Conservation (phyloP, 2,797 vertebrate species). For the Chanos chanos region DNA sequence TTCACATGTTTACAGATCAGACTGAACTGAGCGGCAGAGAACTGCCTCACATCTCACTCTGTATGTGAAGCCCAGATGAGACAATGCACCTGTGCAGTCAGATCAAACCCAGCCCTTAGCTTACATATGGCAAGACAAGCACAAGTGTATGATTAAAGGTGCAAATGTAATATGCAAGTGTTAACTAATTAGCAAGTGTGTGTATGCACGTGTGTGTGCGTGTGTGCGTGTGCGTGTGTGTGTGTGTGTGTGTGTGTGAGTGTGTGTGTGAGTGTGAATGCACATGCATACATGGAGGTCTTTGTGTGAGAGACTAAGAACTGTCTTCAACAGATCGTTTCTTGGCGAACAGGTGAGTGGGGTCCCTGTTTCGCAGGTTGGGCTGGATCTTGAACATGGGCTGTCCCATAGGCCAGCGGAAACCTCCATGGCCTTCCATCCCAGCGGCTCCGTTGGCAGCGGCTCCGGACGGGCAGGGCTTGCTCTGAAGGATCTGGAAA, state of each 20-base stretch:
- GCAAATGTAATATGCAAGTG: background rate
- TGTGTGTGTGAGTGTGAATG: background rate
- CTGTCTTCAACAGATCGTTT: slow-evolving; percentile 75
- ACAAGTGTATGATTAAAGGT: background rate
- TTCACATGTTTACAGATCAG: too few species aligned
- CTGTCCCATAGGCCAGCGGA: slow-evolving; percentile 71
- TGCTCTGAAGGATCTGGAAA: slow-evolving; percentile 86
- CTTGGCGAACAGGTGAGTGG: slow-evolving; percentile 72
- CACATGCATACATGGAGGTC: background rate
- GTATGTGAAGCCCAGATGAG: too few species aligned
- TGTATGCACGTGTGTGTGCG: background rate
- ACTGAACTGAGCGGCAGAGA: too few species aligned
- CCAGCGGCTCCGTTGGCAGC: slow-evolving; percentile 33
- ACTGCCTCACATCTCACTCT: too few species aligned
- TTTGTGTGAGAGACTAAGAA: slow-evolving; percentile 41
- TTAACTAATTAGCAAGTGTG: slow-evolving; percentile 13
- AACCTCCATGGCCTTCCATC: slow-evolving; percentile 67
- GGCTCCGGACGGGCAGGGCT: slow-evolving; percentile 71
- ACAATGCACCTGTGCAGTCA: too few species aligned
- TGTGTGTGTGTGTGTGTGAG: background rate
- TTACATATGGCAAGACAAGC: background rate
- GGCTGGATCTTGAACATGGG: slow-evolving; percentile 90
- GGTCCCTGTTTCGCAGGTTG: slow-evolving; percentile 76
- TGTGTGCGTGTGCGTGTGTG: background rate
- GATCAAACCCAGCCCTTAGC: too few species aligned